Base-by-base conservation (phyloP, 2,113 vertebrate genomes). In the Varanus komodoensis region DNA sequence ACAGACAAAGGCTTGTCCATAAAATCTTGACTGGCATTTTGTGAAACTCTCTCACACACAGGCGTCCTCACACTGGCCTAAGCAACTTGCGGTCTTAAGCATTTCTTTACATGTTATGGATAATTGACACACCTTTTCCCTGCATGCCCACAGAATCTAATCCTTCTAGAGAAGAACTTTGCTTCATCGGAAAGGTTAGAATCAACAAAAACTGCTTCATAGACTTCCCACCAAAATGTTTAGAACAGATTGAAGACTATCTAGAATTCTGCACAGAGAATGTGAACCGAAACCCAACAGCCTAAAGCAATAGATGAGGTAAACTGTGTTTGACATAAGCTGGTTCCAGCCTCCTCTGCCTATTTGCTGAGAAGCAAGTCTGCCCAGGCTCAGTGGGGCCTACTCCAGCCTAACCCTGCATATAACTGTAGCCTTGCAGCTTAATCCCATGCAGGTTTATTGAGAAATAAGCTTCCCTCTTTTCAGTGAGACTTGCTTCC, bases 1-100 rank as follows among this genome's bases (percentile, higher is more conserved):
- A 97, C 96, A 96, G 96, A 96, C 92, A 32, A 95, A 94, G 95
- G 95, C 95, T 96, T 87, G 95, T 96, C 92, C 93, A 87, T 92
- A 92, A 93, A 93, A 95, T 94, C 94, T 93, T 89, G 78, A 96
- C 71, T 92, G 89, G 90, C 95, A 34, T 92, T 92, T 69, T 94
- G 90, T 93, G 89, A 92, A 93, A 93, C 92, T 87, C 92, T 12
- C 94, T 5, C 94, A 90, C 77, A 12, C 44, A 4, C 7, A 12
- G 8, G 11, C 91, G 74, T 86, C 91, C 92, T 94, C 93, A 91
- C 91, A 96, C 93, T 90, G 95, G 96, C 89, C 82, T 91, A 94
- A 94, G 92, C 85, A 93, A 94, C 94, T 94, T 92, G 85, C 96
- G 93, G 93, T 93, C 92, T 93, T 44, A 44, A 44, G 38, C 38